A percentile compares a stretch with the other conserved stretches of the same genome.
phyloP scores from a whole-genome alignment of 2,888 invertebrate species.

The Scaptomyza polygonia region DNA sequence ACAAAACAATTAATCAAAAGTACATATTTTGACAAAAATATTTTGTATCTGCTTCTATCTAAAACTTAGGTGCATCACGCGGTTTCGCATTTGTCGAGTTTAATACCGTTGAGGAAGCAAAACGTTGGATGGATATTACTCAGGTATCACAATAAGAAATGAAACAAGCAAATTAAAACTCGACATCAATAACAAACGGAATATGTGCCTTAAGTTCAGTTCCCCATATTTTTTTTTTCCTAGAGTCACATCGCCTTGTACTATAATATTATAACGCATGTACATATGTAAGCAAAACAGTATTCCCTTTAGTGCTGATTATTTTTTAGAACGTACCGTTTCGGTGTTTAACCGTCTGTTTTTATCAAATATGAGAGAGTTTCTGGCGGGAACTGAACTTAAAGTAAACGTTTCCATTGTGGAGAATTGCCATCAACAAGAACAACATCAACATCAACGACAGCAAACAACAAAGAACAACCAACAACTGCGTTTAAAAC shows the following conservation, averaged over 20 bases:
- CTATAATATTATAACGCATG: slow-evolving; percentile 11
- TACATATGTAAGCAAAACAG: slow-evolving; percentile 2
- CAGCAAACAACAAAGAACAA: slow-evolving; percentile 24
- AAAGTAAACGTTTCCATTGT: slow-evolving; percentile 40
- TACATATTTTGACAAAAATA: slow-evolving; percentile 84
- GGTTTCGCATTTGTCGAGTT: slow-evolving; percentile 97
- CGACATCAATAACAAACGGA: slow-evolving; percentile 36
- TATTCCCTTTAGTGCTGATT: slow-evolving; percentile 9
- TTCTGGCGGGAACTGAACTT: slow-evolving; percentile 39
- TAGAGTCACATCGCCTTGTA: slow-evolving; percentile 9
- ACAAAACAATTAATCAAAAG: slow-evolving; percentile 73
- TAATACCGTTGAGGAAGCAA: slow-evolving; percentile 93
- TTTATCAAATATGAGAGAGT: not conserved
- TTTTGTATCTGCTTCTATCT: slow-evolving; percentile 87
- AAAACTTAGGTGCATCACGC: slow-evolving; percentile 94
- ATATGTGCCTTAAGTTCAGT: slow-evolving; percentile 59
- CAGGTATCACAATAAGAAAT: slow-evolving; percentile 85
- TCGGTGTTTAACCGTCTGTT: slow-evolving; percentile 7
- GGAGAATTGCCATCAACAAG: slow-evolving; percentile 28
- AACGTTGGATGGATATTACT: slow-evolving; percentile 96
- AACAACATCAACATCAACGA: slow-evolving; percentile 25
- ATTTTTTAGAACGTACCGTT: slow-evolving; percentile 10
- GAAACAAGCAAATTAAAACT: slow-evolving; percentile 36
- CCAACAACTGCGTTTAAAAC: slow-evolving; percentile 47
- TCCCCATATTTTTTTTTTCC: not conserved